Evolutionary conservation across 2,113 vertebrate genomes (phyloP).

Genomic region (Neodontobutis hainanensis): DNA sequence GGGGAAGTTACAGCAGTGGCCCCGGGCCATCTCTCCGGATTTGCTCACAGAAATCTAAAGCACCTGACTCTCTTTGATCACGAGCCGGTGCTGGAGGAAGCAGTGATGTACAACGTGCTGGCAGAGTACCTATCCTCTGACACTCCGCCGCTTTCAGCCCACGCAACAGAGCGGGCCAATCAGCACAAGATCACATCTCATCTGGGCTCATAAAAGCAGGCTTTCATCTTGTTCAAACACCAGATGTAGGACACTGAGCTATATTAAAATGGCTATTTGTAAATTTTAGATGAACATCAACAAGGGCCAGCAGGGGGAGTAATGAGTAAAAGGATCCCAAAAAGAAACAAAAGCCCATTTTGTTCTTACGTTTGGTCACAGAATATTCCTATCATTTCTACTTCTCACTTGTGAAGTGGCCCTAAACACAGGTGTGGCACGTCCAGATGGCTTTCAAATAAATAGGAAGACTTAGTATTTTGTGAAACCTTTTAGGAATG

Average conservation of each 20-base stretch:
- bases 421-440: too few species aligned
- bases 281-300: background rate
- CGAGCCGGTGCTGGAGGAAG: slow-evolving; percentile 38
- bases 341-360: background rate
- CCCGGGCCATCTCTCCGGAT: slow-evolving; percentile 51
- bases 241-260: background rate
- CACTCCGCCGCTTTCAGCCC: slow-evolving; percentile 12
- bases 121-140: slow-evolving; percentile 26
- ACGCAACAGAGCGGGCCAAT: slow-evolving; percentile 11
- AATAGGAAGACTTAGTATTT: too few species aligned
- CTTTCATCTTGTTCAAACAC: slow-evolving; percentile 37
- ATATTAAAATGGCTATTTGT: slow-evolving; percentile 1
- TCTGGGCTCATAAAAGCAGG: slow-evolving; percentile 21
- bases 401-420: too few species aligned
- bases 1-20: slow-evolving; percentile 50
- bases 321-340: background rate
- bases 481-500: too few species aligned
- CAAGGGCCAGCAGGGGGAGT: background rate
- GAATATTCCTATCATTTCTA: too few species aligned
- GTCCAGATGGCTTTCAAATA: too few species aligned
- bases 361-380: too few species aligned
- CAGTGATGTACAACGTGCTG: slow-evolving; percentile 36
- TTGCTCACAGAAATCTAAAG: slow-evolving; percentile 52
- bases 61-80: slow-evolving; percentile 65
- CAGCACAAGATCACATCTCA: slow-evolving; percentile 24